Conservation (phyloP, 2,113 vertebrate species). For the Nibea albiflora region DNA sequence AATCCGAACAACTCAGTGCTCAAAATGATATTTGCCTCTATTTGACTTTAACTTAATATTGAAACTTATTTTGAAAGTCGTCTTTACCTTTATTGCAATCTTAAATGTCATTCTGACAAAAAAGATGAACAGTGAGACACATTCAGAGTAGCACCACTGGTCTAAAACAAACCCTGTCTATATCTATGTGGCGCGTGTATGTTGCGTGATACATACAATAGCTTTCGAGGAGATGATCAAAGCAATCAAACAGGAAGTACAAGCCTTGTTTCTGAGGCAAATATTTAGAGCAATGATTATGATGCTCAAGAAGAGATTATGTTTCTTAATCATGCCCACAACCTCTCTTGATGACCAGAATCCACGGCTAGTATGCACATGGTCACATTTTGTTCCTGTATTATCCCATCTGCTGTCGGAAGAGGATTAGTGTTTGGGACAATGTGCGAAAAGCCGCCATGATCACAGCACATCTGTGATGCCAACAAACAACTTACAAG, state of each 20-base stretch:
- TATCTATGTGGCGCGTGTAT: neutral
- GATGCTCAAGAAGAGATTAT: constrained; percentile 50
- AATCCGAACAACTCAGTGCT: neutral
- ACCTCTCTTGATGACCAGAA: constrained; percentile 8
- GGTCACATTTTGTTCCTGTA: constrained; percentile 12
- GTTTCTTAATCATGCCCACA: neutral
- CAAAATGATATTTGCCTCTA: neutral
- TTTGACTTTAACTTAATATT: neutral
- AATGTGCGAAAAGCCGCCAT: constrained; percentile 60
- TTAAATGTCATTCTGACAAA: neutral
- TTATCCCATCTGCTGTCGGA: constrained; percentile 32
- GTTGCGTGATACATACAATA: neutral
- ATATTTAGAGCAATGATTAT: constrained; percentile 43
- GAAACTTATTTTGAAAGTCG: neutral
- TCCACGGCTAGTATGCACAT: neutral
- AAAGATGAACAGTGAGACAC: neutral
- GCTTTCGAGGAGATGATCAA: constrained; percentile 25
- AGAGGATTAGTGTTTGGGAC: constrained; percentile 53
- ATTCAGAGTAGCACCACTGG: neutral
- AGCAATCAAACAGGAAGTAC: constrained; percentile 14
- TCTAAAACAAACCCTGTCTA: neutral
- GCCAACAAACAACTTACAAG: constrained; percentile 11
- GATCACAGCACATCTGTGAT: constrained; percentile 43
- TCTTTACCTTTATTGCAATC: neutral
- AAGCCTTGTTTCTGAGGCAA: neutral